phyloP scores from a whole-genome alignment of 2,888 invertebrate species.

The Biston betularia region DNA sequence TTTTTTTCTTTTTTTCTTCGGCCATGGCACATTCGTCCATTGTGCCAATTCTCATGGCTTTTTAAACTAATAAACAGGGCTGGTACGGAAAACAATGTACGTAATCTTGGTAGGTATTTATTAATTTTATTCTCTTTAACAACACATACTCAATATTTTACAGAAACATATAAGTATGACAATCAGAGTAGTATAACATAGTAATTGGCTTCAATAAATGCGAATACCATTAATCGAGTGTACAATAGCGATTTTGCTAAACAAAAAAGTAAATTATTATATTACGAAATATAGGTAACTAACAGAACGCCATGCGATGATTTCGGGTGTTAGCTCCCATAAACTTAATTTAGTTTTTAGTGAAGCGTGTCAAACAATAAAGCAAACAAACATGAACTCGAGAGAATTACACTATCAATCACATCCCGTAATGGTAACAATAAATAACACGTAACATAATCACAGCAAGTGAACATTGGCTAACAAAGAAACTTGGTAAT shows the following conservation, averaged over 20 bases:
- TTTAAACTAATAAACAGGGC: too few species aligned
- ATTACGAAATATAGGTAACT: conserved; percentile 48
- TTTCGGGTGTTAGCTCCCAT: conserved; percentile 46
- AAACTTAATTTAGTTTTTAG: conserved; percentile 60
- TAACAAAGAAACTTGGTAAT: conserved; percentile 80
- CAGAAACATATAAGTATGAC: conserved; percentile 84
- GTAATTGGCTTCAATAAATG: conserved; percentile 79
- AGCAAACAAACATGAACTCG: conserved; percentile 78
- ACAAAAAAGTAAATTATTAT: conserved; percentile 47
- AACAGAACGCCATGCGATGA: conserved; percentile 59
- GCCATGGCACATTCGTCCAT: too few species aligned
- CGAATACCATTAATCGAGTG: conserved; percentile 75
- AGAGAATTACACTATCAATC: conserved; percentile 81
- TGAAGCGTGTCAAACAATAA: conserved; percentile 68
- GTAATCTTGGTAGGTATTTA: conserved; percentile 81
- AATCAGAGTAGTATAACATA: conserved; percentile 83
- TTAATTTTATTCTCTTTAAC: conserved; percentile 81
- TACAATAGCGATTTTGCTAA: conserved; percentile 61
- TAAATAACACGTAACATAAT: conserved; percentile 82
- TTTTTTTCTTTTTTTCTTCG: too few species aligned
- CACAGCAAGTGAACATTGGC: conserved; percentile 85
- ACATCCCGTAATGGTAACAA: conserved; percentile 81
- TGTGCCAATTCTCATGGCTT: too few species aligned
- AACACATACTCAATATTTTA: conserved; percentile 87
- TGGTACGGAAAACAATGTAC: too few species aligned